Evolutionary conservation across 2,888 invertebrate genomes (phyloP), one percentile per base, ranked within the genome.

Genomic region (Oasisia sp.): DNA sequence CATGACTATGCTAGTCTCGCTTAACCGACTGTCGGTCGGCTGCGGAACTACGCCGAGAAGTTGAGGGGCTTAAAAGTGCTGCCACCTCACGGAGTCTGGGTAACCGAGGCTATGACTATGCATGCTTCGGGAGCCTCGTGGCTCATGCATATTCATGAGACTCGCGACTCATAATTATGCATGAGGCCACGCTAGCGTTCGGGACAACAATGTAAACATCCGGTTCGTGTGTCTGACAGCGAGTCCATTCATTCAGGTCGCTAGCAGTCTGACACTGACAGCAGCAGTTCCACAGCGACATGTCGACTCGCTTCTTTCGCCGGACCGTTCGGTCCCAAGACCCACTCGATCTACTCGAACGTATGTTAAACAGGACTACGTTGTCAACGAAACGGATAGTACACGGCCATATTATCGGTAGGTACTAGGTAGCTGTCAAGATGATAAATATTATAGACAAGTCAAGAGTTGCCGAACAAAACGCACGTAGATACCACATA

Each of bases 331-430:
- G 74, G 27, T 74, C 74, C 27, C 74, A 74, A 74, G 91, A 93
- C 58, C 44, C 90, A 1, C 89, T 91, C 19, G 93, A 93, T 19
- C 56, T 92, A 38, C 94, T 96, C 56, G 95, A 95, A 92, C 94
- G 95, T 92, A 95, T 95, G 94, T 93, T 95, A 50, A 95, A 95
- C 93, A 95, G 95, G 93, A 95, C 95, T 32, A 95, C 95, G 3
- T 93, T 96, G 45, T 93, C 95, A 8, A 95, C 95, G 91, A 95
- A 96, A 93, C 94, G 95, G 91, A 93, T 92, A 38, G 44, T 92
- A 56, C 96, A 96, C 93, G 93, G 94, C 89, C 94, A 95, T 92
- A 95, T 96, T n/a, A 74, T 74, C 19, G 74, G 74, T 74, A 74
- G 74, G 74, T 74, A 74, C 27, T 74, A 74, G 74, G 74, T 74